A percentile compares a stretch with the other conserved stretches of the same genome.
phyloP scores from a whole-genome alignment of 2,113 vertebrate species.

The Phoxinus phoxinus region DNA sequence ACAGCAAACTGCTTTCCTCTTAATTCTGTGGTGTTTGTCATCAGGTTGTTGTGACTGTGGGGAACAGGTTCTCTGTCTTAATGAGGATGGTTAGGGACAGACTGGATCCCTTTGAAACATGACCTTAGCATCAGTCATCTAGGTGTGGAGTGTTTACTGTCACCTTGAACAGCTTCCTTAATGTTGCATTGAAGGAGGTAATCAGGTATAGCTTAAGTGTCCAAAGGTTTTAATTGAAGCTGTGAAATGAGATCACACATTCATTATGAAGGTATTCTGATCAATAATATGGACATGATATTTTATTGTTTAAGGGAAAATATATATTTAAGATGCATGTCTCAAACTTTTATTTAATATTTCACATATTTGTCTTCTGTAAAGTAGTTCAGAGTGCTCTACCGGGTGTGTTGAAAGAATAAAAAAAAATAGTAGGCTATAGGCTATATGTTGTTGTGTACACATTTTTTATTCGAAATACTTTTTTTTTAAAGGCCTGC shows the following conservation, averaged over 20 bases:
- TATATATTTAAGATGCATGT: neutral
- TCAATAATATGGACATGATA: neutral
- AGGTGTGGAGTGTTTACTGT: slow-evolving; percentile 31
- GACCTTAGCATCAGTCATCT: slow-evolving; percentile 10
- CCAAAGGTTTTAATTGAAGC: neutral
- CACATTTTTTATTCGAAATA: too few species aligned
- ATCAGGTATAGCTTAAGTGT: neutral
- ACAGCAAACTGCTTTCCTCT: neutral
- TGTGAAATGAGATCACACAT: neutral
- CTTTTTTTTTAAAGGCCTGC: too few species aligned
- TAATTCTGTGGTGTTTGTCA: neutral
- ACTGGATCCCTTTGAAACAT: slow-evolving; percentile 4
- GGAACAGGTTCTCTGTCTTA: neutral
- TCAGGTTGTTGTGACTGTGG: neutral
- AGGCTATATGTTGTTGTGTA: too few species aligned
- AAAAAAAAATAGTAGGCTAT: too few species aligned
- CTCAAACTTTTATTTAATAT: neutral
- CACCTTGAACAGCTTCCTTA: slow-evolving; percentile 13
- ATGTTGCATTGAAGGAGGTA: neutral
- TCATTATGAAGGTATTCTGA: neutral
- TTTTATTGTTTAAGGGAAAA: neutral
- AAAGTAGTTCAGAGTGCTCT: neutral
- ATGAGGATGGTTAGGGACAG: slow-evolving; percentile 18
- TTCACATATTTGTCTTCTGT: neutral
- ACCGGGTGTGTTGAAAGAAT: too few species aligned